Percentiles rank a stretch among this genome's conserved stretches.
Evolutionary conservation across 1,140 invertebrate genomes (phyloP).

Genomic region (Solenopsis fugax): DNA sequence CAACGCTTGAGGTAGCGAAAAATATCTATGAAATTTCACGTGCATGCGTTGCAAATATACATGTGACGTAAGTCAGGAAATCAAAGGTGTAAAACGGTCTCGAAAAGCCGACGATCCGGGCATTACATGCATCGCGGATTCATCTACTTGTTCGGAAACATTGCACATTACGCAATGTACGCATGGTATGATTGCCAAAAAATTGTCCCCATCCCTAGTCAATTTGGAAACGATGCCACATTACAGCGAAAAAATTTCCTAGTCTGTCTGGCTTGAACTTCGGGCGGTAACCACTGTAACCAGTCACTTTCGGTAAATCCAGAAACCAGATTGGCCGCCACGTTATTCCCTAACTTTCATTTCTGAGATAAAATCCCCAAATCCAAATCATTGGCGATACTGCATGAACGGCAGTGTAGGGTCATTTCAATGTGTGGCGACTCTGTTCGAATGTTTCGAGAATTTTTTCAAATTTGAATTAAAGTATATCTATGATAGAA

Average conservation of each 20-base stretch:
- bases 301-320: background rate
- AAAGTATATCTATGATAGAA: background rate
- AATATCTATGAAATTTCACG: background rate
- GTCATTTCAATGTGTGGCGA: too few relatives aligned
- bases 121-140: background rate
- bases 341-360: background rate
- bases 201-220: background rate
- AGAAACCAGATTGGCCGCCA: background rate
- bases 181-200: background rate
- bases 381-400: too few relatives aligned
- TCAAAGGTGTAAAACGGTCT: conserved; percentile 64
- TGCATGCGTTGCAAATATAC: conserved; percentile 41
- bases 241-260: background rate
- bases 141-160: background rate
- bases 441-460: too few relatives aligned
- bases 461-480: background rate
- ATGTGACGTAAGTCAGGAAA: conserved; percentile 68
- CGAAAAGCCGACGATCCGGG: conserved; percentile 54
- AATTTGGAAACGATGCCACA: background rate
- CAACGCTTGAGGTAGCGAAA: background rate
- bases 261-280: background rate
- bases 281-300: too few relatives aligned
- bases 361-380: too few relatives aligned
- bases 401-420: too few relatives aligned
- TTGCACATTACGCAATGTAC: background rate